Base-by-base conservation (phyloP, 2,113 vertebrate genomes). In the Stictonetta naevosa region DNA sequence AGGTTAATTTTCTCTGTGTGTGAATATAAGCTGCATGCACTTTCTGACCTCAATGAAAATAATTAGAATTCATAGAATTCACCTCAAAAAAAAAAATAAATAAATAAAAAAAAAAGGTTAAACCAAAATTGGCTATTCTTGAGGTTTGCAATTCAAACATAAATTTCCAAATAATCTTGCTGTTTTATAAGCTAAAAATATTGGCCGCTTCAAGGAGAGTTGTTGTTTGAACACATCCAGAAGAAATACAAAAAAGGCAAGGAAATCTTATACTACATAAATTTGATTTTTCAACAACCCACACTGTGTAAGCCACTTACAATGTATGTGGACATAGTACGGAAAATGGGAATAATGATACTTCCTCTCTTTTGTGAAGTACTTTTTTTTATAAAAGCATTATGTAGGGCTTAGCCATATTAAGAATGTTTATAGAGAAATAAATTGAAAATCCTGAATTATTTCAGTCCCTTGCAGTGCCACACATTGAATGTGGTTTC, bases 201-300 rank as follows among this genome's bases (percentile, higher is more conserved):
- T 15, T 22, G 25, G 31, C 36, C 50, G 21, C 31, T 68, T 11
- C 36, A 42, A 82, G 50, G 58, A 31, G 8, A 44, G 48, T 8
- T 28, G 42, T 40, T 67, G 59, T 16, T 83, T 55, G 73, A 78
- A 36, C 6, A 13, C 29, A 40, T 34, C 40, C n/a, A 42, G 81
- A 33, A 72, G n/a, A 38, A 68, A 59, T 10, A 28, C 0, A 0
- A 4, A 33, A 13, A 5, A 42, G 15, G 2, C 0, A 21, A 40
- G 23, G 73, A 14, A 44, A 80, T n/a, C 28, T 33, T 4, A 10
- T 17, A 46, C 23, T 59, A 36, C 1, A 0, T 22, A 20, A 31
- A 58, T 23, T 8, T 48, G 71, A 22, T 23, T 75, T 66, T 58
- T 50, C 34, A 42, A 36, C 15, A 75, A 34, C 71, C 33, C 62